Base-by-base conservation (phyloP, 2,113 vertebrate species). In the Gambusia holbrooki region DNA sequence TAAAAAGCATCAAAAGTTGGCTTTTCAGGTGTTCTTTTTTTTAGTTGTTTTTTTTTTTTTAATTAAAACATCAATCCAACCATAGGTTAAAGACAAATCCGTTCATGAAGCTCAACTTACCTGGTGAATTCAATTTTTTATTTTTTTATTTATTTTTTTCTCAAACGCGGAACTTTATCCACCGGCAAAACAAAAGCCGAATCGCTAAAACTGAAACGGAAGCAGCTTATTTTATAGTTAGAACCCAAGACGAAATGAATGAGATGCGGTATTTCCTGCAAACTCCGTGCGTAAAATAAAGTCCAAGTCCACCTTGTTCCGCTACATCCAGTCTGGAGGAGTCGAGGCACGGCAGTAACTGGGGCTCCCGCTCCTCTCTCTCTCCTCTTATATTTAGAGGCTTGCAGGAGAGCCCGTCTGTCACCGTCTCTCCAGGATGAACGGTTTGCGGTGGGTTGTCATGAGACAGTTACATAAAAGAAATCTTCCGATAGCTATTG, bases 391-490 rank as follows among this genome's bases (percentile, higher is more conserved):
- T 97, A 96, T 86, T 91, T 33, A 32, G 90, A 51, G 84, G 73
- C 79, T 71, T 58, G 77, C 83, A n/a, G 17, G 42, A 33, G 74
- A 64, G 65, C 84, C 92, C 94, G 96, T 95, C 96, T 95, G 83
- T 95, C 95, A 95, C 62, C 78, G 68, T 42, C 40, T 25, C 62
- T 60, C 64, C 40, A 32, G 68, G 88, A 79, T 86, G 88, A 87
- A 79, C 88, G 54, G 84, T 85, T 82, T 86, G 85, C 74, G 79
- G 87, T 84, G 85, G 69, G 81, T 84, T 79, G 90, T 91, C 90
- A 76, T 61, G 89, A 81, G 82, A 87, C 87, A 84, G 81, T 95
- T 95, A 95, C 95, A 94, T 75, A 93, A 93, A 89, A 11, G 22
- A 58, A 89, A 87, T 92, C 88, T 92, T 94, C 92, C 87, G 87